A percentile compares a stretch with the other conserved stretches of the same genome.
phyloP scores from a whole-genome alignment of 2,797 vertebrate genomes.

The Xyrichtys novacula region DNA sequence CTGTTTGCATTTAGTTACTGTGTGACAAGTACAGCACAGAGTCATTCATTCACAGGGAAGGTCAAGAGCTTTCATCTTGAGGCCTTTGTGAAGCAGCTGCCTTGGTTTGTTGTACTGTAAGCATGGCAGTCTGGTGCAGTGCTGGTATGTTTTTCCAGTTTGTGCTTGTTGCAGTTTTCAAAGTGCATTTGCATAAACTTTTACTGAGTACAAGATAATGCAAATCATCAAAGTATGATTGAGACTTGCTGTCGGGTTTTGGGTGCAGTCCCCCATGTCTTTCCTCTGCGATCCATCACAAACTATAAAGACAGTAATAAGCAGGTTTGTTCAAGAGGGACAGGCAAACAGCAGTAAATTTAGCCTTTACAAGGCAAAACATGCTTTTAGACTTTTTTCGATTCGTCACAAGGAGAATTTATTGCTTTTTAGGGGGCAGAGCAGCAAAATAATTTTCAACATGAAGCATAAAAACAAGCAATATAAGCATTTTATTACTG shows the following conservation, averaged over 20 bases:
- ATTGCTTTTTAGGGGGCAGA: neutral
- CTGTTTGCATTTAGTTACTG: slow-evolving; percentile 64
- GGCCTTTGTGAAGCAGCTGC: neutral
- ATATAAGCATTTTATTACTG: neutral
- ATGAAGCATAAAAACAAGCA: neutral
- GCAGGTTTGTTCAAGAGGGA: neutral
- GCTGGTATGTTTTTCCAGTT: neutral
- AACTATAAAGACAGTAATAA: neutral
- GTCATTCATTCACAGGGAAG: slow-evolving; percentile 65
- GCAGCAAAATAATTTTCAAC: no score
- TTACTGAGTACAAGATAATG: no score
- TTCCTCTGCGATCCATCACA: neutral
- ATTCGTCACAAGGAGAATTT: neutral
- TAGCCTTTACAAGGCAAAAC: neutral
- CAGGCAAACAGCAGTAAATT: neutral
- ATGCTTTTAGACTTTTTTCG: neutral
- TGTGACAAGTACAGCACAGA: slow-evolving; percentile 49
- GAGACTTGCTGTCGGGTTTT: slow-evolving; percentile 2
- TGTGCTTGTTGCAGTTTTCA: slow-evolving; percentile 38
- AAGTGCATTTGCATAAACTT: slow-evolving; percentile 54
- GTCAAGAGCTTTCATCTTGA: slow-evolving; percentile 41
- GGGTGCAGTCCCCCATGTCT: neutral
- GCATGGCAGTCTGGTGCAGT: neutral
- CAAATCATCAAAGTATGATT: slow-evolving; percentile 36
- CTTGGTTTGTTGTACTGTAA: slow-evolving; percentile 18